A percentile compares a stretch with the other conserved stretches of the same genome.
These are phyloP conservation scores for Gymnoscopelus braueri DNA, from an alignment of 2,797 vertebrate species.

Conservation along the genomic window DNA sequence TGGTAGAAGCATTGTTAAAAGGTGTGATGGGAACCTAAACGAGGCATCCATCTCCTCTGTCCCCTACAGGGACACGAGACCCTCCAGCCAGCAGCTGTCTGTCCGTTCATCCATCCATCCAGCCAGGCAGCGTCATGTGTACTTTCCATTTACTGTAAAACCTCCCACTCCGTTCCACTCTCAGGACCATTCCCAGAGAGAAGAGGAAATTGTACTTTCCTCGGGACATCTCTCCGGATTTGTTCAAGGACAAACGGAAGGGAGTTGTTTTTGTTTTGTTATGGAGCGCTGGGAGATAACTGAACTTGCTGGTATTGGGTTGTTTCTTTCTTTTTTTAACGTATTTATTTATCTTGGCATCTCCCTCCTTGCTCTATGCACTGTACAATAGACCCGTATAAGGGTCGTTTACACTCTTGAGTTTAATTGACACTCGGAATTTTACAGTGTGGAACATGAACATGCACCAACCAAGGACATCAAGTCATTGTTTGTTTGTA, in stretches of 20 bases:
- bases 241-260: constrained; percentile 60
- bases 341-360: constrained; percentile 65
- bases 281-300: constrained; percentile 62
- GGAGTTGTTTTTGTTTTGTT: constrained; percentile 62
- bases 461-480: too few species aligned
- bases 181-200: constrained; percentile 47
- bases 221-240: constrained; percentile 66
- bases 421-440: too few species aligned
- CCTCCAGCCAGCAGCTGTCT: too few species aligned
- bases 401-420: too few species aligned
- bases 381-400: too few species aligned
- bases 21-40: too few species aligned
- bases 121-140: constrained; percentile 16
- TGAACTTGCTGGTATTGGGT: constrained; percentile 35
- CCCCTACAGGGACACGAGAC: too few species aligned
- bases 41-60: background rate
- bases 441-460: too few species aligned
- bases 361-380: constrained; percentile 7
- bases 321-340: constrained; percentile 27
- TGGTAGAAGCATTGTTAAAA: too few species aligned
- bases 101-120: too few species aligned
- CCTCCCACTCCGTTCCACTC: constrained; percentile 23
- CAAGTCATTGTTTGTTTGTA: too few species aligned
- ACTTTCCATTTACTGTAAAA: constrained; percentile 50
- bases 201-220: constrained; percentile 64